These are phyloP conservation scores for Brachionus paranguensis DNA, from an alignment of 1,140 invertebrate species.

Conservation along the genomic window DNA sequence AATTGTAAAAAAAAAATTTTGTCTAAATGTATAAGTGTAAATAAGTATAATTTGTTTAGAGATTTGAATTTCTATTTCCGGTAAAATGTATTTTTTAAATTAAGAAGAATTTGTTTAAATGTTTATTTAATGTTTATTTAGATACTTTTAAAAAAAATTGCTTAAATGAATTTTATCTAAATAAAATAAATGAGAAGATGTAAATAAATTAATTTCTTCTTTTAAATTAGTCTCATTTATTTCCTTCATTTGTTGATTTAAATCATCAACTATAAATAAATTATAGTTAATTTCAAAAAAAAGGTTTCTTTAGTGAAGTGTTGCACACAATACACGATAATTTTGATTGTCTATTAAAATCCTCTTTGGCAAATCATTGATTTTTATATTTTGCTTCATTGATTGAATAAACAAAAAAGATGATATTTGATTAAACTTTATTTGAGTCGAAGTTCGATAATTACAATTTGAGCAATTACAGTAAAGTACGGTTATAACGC, in stretches of 20 bases:
- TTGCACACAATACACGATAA: too few species aligned
- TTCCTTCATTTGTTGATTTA: not conserved
- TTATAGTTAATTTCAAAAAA: not conserved
- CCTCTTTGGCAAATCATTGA: too few species aligned
- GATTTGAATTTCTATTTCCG: not conserved
- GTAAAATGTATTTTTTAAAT: too few species aligned
- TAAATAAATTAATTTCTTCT: not conserved
- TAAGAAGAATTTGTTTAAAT: constrained; percentile 16
- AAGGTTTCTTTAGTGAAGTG: not conserved
- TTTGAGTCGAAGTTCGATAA: not conserved
- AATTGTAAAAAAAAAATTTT: not conserved
- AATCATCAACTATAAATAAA: constrained; percentile 9
- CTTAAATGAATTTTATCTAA: not conserved
- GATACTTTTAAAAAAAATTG: not conserved
- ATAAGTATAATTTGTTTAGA: not conserved
- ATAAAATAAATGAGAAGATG: not conserved
- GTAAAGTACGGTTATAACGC: too few species aligned
- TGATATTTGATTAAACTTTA: constrained; percentile 12
- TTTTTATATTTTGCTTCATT: not conserved
- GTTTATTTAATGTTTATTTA: too few species aligned
- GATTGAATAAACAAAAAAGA: constrained; percentile 19
- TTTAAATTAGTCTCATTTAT: not conserved
- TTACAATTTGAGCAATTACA: constrained; percentile 16
- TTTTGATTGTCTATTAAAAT: too few species aligned
- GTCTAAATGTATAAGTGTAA: not conserved